Evolutionary conservation across 2,113 vertebrate genomes (phyloP), one percentile per base, ranked within the genome.

Genomic region (Nycticryphes semicollaris): DNA sequence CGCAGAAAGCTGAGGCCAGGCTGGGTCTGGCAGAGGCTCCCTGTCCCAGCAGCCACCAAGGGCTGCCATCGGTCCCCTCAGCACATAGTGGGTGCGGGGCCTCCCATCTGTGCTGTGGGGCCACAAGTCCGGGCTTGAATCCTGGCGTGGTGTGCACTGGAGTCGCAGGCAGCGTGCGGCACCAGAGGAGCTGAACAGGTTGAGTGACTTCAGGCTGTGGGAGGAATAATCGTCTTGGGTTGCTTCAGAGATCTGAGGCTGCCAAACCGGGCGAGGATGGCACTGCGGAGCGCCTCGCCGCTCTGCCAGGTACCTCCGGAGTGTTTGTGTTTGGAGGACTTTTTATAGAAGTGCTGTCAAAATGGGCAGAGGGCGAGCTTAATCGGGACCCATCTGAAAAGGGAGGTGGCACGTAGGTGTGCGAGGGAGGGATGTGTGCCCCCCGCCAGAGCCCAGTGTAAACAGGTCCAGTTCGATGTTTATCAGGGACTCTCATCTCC

Each of bases 121-220:
- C 62, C 35, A 8, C 94, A 92, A 78, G 92, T 41, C 95, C 7
- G 28, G 94, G 63, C 96, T 90, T 87, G 96, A 91, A 59, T 70
- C 72, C 35, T 37, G 25, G 43, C 77, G 66, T 59, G 69, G 85
- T 56, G 39, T 51, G 86, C 54, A 24, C 69, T 85, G 72, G 48
- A 12, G 69, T 22, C 73, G 45, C 84, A 80, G 69, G 51, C 77
- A n/a, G 89, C 33, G 62, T 7, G 76, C 83, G 53, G 63, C 75
- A 28, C 93, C 56, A 62, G 43, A 95, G 91, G 90, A 94, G 96
- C 96, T 67, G 45, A 97, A 96, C 97, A 82, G 96, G 96, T 91
- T 92, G 76, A 76, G 83, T 91, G 75, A 92, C 97, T 97, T 78
- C 35, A 37, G 63, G 75, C 91, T 47, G 95, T 88, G 94, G 97